A percentile compares a stretch with the other conserved stretches of the same genome.
phyloP scores from a whole-genome alignment of 1,140 invertebrate species.

The Bombus soroeensis region DNA sequence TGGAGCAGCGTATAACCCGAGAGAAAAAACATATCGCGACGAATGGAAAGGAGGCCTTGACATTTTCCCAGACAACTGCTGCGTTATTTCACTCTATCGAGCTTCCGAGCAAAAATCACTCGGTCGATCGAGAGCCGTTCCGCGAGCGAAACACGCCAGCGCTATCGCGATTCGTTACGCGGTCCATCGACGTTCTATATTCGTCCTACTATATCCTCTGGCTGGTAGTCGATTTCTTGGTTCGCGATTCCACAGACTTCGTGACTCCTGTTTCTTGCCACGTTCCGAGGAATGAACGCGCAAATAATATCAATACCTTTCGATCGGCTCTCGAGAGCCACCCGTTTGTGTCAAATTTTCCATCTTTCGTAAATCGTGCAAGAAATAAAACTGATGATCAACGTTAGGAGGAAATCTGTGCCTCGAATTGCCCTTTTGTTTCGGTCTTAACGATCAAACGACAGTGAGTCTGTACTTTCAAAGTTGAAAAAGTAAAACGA shows the following conservation, averaged over 20 bases:
- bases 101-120: constrained; percentile 21
- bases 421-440: too few relatives aligned
- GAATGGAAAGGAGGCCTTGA: constrained; percentile 56
- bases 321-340: not conserved
- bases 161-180: constrained; percentile 25
- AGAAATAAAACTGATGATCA: not conserved
- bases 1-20: not conserved
- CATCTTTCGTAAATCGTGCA: not conserved
- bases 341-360: not conserved
- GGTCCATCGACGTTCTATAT: not conserved
- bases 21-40: constrained; percentile 53
- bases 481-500: too few relatives aligned
- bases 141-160: not conserved
- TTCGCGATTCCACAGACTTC: not conserved
- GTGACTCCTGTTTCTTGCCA: not conserved
- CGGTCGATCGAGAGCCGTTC: not conserved
- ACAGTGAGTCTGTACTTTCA: too few relatives aligned
- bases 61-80: constrained; percentile 43
- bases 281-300: not conserved
- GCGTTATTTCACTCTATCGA: constrained; percentile 31
- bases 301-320: not conserved
- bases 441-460: fast-evolving
- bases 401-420: too few relatives aligned
- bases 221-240: too few relatives aligned
- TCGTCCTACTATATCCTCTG: not conserved